phyloP scores from a whole-genome alignment of 2,888 invertebrate species.

The Drosophila peninsularis region DNA sequence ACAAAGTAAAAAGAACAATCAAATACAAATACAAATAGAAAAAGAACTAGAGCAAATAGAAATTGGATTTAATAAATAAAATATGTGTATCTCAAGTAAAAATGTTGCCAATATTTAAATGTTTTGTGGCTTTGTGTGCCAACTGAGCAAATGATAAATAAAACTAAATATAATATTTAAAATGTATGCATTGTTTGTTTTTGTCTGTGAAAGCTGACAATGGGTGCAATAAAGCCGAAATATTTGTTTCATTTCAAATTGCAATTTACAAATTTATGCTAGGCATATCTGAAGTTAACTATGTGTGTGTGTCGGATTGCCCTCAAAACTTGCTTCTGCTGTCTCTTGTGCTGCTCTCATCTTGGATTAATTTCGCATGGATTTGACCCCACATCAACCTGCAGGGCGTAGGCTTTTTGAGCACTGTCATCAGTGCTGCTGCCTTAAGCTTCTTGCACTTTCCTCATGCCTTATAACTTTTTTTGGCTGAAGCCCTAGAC shows the following conservation, averaged over 20 bases:
- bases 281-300: too few relatives aligned
- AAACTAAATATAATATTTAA: constrained; percentile 20
- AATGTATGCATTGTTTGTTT: neutral
- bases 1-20: neutral
- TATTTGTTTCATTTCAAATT: neutral
- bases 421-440: too few relatives aligned
- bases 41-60: constrained; percentile 9
- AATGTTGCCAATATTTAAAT: constrained; percentile 67
- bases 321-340: too few relatives aligned
- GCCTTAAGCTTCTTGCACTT: too few relatives aligned
- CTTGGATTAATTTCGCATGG: too few relatives aligned
- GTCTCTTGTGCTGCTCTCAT: too few relatives aligned
- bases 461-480: too few relatives aligned
- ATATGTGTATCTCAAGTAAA: constrained; percentile 37
- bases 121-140: constrained; percentile 68
- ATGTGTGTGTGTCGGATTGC: too few relatives aligned
- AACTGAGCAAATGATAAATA: constrained; percentile 46
- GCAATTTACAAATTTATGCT: neutral
- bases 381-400: too few relatives aligned
- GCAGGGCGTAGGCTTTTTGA: too few relatives aligned
- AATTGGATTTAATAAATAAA: constrained; percentile 24
- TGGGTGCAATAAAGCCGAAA: neutral
- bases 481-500: too few relatives aligned
- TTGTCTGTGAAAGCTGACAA: neutral
- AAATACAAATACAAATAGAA: constrained; percentile 3